phyloP scores from a whole-genome alignment of 35 echinoderm and acorn worm species.

The Heliocidaris tuberculata region DNA sequence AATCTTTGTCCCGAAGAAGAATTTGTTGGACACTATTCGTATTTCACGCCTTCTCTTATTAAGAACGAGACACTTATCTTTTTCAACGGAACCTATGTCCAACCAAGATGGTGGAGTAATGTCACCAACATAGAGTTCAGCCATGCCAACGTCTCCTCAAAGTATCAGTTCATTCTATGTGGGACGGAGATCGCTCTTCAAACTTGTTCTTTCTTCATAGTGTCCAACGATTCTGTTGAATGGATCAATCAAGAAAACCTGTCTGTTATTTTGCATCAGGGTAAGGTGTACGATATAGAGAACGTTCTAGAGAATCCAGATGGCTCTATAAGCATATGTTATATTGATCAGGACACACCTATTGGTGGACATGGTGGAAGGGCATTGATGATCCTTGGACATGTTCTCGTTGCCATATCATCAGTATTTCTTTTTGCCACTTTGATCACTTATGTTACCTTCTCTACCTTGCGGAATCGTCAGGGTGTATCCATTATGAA shows the following conservation, averaged over 20 bases:
- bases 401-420: slow-evolving; percentile 4
- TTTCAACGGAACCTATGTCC: neutral
- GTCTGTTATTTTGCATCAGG: neutral
- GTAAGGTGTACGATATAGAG: neutral
- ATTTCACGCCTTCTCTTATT: neutral
- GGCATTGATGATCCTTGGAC: neutral
- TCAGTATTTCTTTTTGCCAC: neutral
- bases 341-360: neutral
- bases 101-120: neutral
- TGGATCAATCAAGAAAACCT: neutral
- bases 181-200: neutral
- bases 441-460: neutral
- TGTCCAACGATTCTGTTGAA: neutral
- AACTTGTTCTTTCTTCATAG: neutral
- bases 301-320: neutral
- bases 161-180: neutral
- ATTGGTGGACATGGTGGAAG: too few relatives aligned
- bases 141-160: neutral
- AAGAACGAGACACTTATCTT: neutral
- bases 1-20: neutral
- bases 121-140: neutral
- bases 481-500: slow-evolving; percentile 3
- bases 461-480: neutral
- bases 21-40: neutral
- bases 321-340: neutral